phyloP scores from a whole-genome alignment of 2,113 vertebrate genomes.

The Tringa solitaria region DNA sequence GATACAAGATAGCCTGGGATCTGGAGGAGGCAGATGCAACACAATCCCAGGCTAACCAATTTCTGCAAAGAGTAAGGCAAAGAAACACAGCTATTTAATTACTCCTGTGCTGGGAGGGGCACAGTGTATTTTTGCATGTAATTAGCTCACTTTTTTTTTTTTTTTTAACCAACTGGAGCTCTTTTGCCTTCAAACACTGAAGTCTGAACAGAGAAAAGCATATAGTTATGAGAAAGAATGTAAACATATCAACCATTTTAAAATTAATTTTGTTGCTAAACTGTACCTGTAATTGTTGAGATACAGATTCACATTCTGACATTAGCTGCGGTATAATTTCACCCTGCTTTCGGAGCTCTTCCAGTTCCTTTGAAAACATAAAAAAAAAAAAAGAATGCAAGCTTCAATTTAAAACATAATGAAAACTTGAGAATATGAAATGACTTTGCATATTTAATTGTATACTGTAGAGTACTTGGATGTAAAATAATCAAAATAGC shows the following conservation, averaged over 20 bases:
- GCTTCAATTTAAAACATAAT: constrained; percentile 37
- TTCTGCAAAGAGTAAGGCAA: constrained; percentile 53
- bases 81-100: not conserved
- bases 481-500: constrained; percentile 8
- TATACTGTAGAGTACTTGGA: not conserved
- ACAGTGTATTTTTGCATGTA: not conserved
- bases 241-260: not conserved
- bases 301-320: constrained; percentile 89
- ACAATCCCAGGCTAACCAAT: not conserved
- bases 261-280: not conserved
- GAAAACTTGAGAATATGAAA: constrained; percentile 18
- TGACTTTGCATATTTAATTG: not conserved
- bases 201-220: not conserved
- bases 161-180: not conserved
- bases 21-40: constrained; percentile 50
- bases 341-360: constrained; percentile 92
- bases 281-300: constrained; percentile 88
- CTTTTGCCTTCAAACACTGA: not conserved
- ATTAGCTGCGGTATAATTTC: constrained; percentile 95
- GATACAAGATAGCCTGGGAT: constrained; percentile 20
- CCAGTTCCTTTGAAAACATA: constrained; percentile 83
- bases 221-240: not conserved
- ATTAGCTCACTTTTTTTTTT: not conserved
- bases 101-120: not conserved
- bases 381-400: not conserved